Evolutionary conservation across 2,797 vertebrate species (phyloP).

Genomic region (Etheostoma nigrum): DNA sequence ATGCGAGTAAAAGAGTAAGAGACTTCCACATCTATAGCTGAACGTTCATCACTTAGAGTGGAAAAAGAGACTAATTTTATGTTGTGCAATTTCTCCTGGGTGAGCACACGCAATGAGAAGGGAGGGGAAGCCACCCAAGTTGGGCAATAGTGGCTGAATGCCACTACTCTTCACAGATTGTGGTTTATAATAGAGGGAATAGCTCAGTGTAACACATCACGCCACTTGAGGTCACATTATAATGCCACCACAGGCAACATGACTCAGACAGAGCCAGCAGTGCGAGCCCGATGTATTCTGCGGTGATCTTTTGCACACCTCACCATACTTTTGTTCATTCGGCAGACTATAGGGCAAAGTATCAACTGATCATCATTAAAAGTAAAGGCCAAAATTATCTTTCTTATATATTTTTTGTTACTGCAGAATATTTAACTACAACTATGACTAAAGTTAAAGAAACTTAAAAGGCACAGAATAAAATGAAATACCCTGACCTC

Average conservation of each 20-base stretch:
- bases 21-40: constrained; percentile 48
- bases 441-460: background rate
- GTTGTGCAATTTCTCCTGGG: constrained; percentile 56
- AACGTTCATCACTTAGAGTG: constrained; percentile 47
- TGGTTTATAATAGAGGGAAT: constrained; percentile 62
- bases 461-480: background rate
- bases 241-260: constrained; percentile 26
- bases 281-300: constrained; percentile 11
- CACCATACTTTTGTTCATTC: constrained; percentile 19
- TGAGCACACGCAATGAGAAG: constrained; percentile 34
- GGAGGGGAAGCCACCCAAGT: constrained; percentile 62
- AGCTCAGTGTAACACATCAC: constrained; percentile 62
- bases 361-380: background rate
- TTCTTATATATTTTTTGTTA: background rate
- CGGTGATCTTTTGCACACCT: constrained; percentile 15
- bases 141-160: constrained; percentile 50
- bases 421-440: background rate
- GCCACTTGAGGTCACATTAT: constrained; percentile 60
- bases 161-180: constrained; percentile 56
- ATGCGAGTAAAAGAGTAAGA: constrained; percentile 41
- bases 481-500: background rate
- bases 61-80: constrained; percentile 53
- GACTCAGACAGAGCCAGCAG: constrained; percentile 43
- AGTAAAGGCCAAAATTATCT: background rate
- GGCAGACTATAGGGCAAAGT: constrained; percentile 6